Percentiles rank a stretch among this genome's conserved stretches.
Conservation (phyloP, 2,888 invertebrate species). For the Cephus pulcher region DNA sequence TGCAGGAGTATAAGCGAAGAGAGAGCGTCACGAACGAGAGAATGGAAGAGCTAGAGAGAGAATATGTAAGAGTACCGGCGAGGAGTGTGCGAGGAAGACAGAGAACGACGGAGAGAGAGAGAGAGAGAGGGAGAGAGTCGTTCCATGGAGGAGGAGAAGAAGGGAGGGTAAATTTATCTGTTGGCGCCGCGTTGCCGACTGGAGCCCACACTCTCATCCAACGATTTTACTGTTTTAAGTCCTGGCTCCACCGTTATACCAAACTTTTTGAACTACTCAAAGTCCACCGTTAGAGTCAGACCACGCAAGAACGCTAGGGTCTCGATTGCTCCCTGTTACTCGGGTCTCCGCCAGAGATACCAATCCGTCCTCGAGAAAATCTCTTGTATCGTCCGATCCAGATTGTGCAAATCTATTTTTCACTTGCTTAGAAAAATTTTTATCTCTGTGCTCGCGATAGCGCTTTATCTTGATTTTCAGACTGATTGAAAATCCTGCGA, state of each 20-base stretch:
- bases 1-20: background rate
- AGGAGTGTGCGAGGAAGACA: constrained; percentile 3
- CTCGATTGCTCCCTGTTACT: background rate
- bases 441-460: background rate
- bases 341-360: background rate
- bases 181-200: constrained; percentile 45
- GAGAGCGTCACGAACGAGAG: background rate
- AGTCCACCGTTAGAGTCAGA: constrained; percentile 23
- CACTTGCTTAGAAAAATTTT: background rate
- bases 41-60: background rate
- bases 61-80: background rate
- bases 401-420: background rate
- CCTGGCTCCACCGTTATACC: constrained; percentile 4
- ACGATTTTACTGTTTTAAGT: constrained; percentile 11
- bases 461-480: background rate
- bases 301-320: background rate
- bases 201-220: constrained; percentile 29
- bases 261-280: constrained; percentile 9
- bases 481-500: background rate
- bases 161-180: constrained; percentile 47
- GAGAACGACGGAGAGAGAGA: constrained; percentile 3
- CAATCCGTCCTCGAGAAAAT: background rate
- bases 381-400: background rate
- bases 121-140: background rate
- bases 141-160: constrained; percentile 2